Base-by-base conservation (phyloP, 2,113 vertebrate species). In the Microcebus griseorufus region DNA sequence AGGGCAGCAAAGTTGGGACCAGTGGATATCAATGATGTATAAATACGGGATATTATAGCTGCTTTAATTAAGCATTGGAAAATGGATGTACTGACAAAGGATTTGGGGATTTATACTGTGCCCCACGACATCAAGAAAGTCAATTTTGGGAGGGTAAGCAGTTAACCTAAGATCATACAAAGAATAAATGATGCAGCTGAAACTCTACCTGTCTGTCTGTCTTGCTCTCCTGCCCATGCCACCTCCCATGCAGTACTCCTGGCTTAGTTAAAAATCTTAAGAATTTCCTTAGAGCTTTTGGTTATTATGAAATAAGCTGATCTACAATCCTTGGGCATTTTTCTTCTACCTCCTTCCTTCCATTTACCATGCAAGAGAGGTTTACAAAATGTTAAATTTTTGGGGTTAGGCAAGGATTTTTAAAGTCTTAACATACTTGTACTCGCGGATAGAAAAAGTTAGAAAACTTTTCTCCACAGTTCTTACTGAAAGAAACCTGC, bases 271-370 rank as follows among this genome's bases (percentile, higher is more conserved):
- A 51, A 86, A 91, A 37, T 72, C n/a, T 80, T 60, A 55, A 34
- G 4, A 42, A 17, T 85, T 95, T 85, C 62, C 72, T 72, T 90
- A 64, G 82, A 95, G 67, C 37, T 92, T 90, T 84, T 37, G 70
- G 17, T 83, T 55, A 81, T 83, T 53, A 53, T 39, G 45, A 69
- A 84, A 81, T 34, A 55, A 93, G 34, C 34, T 93, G 18, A 75
- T 62, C 65, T 42, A 80, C 11, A 64, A 42, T 42, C 1, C 32
- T 67, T 79, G 67, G 16, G 5, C 39, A 27, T 91, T 93, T 96
- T 90, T 32, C 14, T 62, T 88, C 7, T 51, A 27, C 6, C 6
- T 67, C 9, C 23, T 3, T 53, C 79, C 53, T 90, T 34, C 25
- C 69, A 94, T 88, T 69, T 73, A 69, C 14, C 25, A 16, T 82